Evolutionary conservation across 2,113 vertebrate genomes (phyloP).

Genomic region (Pluvianellus socialis): DNA sequence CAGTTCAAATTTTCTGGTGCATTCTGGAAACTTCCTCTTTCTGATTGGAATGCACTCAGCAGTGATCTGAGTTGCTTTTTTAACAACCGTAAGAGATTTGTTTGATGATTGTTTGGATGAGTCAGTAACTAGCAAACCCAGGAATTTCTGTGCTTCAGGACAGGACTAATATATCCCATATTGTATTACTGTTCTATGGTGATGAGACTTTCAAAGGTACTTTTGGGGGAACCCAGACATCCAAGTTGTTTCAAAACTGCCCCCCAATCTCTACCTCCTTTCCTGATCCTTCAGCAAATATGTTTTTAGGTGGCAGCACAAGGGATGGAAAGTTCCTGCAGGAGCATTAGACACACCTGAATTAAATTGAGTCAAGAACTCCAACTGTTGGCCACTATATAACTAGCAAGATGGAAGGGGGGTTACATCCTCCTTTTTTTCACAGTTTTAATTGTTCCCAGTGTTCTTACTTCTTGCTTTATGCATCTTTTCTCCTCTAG

Average conservation of each 20-base stretch:
- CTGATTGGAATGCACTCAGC: background rate
- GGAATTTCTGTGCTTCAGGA: background rate
- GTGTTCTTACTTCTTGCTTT: background rate
- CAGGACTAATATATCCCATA: background rate
- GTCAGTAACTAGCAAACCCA: background rate
- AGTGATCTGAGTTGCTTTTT: background rate
- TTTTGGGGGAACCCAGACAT: background rate
- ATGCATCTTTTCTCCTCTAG: background rate
- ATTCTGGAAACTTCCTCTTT: background rate
- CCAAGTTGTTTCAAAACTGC: background rate
- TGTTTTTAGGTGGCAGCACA: background rate
- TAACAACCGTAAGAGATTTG: background rate
- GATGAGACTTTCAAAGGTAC: background rate
- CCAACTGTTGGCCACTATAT: background rate
- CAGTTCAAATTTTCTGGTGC: background rate
- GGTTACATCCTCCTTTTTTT: too few species aligned
- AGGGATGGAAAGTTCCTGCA: background rate
- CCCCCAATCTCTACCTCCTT: background rate
- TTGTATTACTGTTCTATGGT: background rate
- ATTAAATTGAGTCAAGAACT: background rate
- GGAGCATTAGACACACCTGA: background rate
- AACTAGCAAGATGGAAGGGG: background rate
- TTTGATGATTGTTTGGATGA: background rate
- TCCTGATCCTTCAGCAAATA: background rate
- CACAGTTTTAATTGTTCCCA: background rate